Evolutionary conservation across 2,113 vertebrate genomes (phyloP), one percentile per base, ranked within the genome.

Genomic region (Mesoclemmys tuberculata): DNA sequence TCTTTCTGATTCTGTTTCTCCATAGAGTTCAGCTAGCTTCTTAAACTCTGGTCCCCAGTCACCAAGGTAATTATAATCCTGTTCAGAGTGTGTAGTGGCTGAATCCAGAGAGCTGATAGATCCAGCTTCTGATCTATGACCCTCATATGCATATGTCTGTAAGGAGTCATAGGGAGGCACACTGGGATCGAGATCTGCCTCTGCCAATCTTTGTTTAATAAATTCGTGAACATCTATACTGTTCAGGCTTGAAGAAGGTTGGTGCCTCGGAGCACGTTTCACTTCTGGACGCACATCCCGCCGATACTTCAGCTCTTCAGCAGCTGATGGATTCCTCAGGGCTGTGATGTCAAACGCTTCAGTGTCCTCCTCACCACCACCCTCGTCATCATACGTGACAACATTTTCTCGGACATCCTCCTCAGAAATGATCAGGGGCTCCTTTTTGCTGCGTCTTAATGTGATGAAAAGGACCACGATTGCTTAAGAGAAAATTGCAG

Each of bases 321-420:
- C 99, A 2, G 98, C 99, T 1, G 99, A 98, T 0, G 99, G 99
- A 91, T 99, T 99, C 35, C 99, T 97, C 46, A 99, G 97, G 5
- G 99, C 99, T 3, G 98, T 98, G 95, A 99, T 99, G 97, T 99
- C 99, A 52, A 99, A 99, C 52, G 99, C 99, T 94, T 99, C 99
- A 0, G 99, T 99, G 97, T 99, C 99, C 93, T 99, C 99, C 96
- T 99, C 99, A 5, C 99, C 99, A 0, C 99, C 99, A 0, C 99
- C 99, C 90, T 99, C 99, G 2, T 99, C 99, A 6, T 99, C 99
- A 0, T 99, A 99, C 11, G 99, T 99, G 83, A 99, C 99, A 91
- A 99, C 99, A 2, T 99, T 99, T 98, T 99, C 99, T 51, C 99
- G 96, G 19, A 99, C 98, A 2, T 99, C 99, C 97, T 99, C 99